A percentile compares a stretch with the other conserved stretches of the same genome.
Evolutionary conservation across 2,797 vertebrate species (phyloP).

Genomic region (Morelia viridis): DNA sequence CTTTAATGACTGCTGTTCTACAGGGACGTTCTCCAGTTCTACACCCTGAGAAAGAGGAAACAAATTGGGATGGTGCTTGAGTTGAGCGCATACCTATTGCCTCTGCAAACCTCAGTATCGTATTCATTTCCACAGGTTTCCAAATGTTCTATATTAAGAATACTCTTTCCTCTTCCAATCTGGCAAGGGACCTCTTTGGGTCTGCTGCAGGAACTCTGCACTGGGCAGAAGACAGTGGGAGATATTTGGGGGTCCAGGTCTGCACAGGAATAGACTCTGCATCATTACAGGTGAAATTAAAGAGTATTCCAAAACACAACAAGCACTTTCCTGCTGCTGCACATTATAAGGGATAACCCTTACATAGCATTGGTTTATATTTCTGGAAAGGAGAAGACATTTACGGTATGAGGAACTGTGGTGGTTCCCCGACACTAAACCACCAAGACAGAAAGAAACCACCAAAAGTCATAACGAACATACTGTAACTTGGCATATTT

Average conservation of each 20-base stretch:
- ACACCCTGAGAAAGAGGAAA: slow-evolving; percentile 77
- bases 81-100: not conserved
- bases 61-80: not conserved
- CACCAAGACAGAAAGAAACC: too few species aligned
- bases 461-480: not conserved
- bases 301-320: not conserved
- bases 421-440: too few species aligned
- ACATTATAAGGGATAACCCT: not conserved
- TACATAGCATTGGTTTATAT: not conserved
- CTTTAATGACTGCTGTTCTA: slow-evolving; percentile 83
- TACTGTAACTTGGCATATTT: not conserved
- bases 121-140: not conserved
- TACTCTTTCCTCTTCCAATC: not conserved
- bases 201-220: not conserved
- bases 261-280: not conserved
- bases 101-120: not conserved
- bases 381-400: not conserved
- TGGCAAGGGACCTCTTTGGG: not conserved
- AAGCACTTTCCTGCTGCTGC: not conserved
- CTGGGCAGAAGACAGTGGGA: not conserved
- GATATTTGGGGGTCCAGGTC: not conserved
- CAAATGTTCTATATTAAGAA: not conserved
- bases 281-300: not conserved
- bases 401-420: not conserved
- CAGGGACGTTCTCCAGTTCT: slow-evolving; percentile 84